Evolutionary conservation across 2,888 invertebrate genomes (phyloP).

Genomic region (Dione vanillae): DNA sequence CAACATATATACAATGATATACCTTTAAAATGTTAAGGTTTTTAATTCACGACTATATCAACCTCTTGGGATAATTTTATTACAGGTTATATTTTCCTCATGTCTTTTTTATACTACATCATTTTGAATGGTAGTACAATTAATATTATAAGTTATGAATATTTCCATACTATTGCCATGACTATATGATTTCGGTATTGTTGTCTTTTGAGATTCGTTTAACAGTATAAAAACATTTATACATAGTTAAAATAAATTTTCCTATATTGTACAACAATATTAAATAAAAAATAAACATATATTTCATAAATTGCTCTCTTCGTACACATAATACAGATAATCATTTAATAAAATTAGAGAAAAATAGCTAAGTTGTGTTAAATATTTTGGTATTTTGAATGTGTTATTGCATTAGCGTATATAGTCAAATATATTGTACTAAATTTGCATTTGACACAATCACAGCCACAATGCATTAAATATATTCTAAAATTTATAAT

Average conservation of each 20-base stretch:
- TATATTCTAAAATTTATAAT: constrained; percentile 4
- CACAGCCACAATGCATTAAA: constrained; percentile 32
- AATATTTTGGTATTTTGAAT: constrained; percentile 15
- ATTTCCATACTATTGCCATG: not conserved
- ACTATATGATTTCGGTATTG: not conserved
- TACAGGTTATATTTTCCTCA: too few species aligned
- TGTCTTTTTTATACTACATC: too few species aligned
- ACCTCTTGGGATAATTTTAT: too few species aligned
- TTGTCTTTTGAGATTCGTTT: constrained; percentile 1
- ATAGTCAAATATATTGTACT: not conserved
- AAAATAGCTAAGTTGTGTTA: constrained; percentile 4
- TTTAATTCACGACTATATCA: too few species aligned
- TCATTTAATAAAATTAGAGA: not conserved
- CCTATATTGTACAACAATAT: not conserved
- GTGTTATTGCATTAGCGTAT: not conserved
- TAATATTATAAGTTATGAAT: not conserved
- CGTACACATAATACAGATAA: not conserved
- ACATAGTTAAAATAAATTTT: not conserved
- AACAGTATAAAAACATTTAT: not conserved
- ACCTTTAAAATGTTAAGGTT: not conserved
- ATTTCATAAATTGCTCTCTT: not conserved
- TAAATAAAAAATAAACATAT: not conserved
- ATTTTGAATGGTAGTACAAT: not conserved
- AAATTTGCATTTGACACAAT: constrained; percentile 11
- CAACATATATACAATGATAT: not conserved